Base-by-base conservation (phyloP, 1,140 invertebrate species). In the Halotydeus destructor region DNA sequence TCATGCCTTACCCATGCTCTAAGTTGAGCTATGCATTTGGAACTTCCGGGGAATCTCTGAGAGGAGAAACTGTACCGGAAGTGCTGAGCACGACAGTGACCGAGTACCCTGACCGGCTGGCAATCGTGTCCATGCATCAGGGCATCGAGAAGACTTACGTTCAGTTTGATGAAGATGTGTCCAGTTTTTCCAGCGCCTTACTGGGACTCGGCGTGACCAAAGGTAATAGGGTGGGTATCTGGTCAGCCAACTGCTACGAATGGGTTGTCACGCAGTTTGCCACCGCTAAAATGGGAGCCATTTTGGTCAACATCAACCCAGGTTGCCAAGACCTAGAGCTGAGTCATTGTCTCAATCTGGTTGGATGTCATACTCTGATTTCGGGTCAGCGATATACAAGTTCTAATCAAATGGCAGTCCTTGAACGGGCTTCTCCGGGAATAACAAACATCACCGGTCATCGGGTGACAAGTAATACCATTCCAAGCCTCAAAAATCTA, bases 191-290 rank as follows among this genome's bases (percentile, higher is more conserved):
- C 3, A 42, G 43, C 27, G 32, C n/a, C 19, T 21, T 49, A 9
- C n/a, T 27, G 14, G 19, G 38, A 24, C 28, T 47, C 4, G 16
- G 22, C 19, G 14, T 9, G 54, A 72, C 44, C 68, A 16, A 28
- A 42, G 47, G 47, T n/a, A 44, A 49, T 35, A 31, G 32, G 3
- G 37, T 47, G 5, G 47, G 47, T 12, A 22, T 49, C n/a, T 49
- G 43, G 39, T 36, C 48, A n/a, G 41, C 32, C 27, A 49, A 49
- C 25, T 30, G 30, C 6, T 42, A 49, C 19, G 36, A 41, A 19
- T 49, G 47, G 47, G 31, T 46, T 28, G 6, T 25, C 12, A 37
- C 38, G 5, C 47, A 49, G 34, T 41, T 35, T 16, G 47, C 47
- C 16, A 40, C 37, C 12, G 26, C 41, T 16, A 16, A n/a, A 9